Evolutionary conservation across 2,113 vertebrate genomes (phyloP), one percentile per base, ranked within the genome.

Genomic region (Leuciscus idus): DNA sequence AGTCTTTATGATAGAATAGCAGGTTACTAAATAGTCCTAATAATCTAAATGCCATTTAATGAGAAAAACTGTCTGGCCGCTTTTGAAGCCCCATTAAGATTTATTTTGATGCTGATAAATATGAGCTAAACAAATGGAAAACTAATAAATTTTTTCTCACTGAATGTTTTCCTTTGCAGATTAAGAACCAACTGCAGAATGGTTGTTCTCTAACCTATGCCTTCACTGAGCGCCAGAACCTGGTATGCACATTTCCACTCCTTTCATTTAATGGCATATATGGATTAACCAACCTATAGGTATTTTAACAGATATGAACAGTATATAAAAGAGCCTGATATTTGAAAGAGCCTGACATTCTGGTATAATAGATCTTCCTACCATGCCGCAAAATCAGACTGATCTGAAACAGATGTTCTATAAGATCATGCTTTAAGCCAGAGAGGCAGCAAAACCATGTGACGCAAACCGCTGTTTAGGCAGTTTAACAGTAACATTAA

Each of bases 141-240:
- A 50, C 12, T 12, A 50, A 5, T 2, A 4, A 4, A 1, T 4
- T n/a, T 52, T 74, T 48, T 59, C 7, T 48, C 26, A 12, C 5
- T 28, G 17, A 30, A 55, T 85, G 68, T 36, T 90, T 52, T 82
- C 46, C 62, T 88, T 86, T 75, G 39, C 83, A 93, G 92, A 92
- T 92, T 86, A 88, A 85, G 33, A 93, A 93, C 77, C 92, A 93
- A 83, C 73, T 92, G 70, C 86, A 89, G 83, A 90, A 89, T 90
- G 91, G 90, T 66, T 93, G 92, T 73, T 85, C 80, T 79, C 87
- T 93, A 50, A 86, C 68, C 17, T 93, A 91, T 46, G 52, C 23
- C 2, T 93, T 92, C 28, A 91, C 74, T 43, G 88, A 93, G 57
- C 90, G 39, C 15, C 87, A 88, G 23, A 86, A 76, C 85, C 64